These are phyloP conservation scores for Drosophila neocordata DNA, from an alignment of 1,140 invertebrate species.

Conservation along the genomic window DNA sequence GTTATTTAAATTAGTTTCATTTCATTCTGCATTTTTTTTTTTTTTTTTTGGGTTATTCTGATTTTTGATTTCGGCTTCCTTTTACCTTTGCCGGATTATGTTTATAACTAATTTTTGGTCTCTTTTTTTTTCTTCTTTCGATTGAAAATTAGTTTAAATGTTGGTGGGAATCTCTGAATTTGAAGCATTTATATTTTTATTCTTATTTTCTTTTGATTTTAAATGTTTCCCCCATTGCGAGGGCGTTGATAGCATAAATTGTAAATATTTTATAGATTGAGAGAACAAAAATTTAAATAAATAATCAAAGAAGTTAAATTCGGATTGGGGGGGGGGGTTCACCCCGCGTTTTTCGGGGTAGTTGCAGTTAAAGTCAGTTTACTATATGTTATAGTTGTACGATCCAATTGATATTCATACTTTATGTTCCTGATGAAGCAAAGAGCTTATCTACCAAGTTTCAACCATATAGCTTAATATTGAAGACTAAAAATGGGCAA, in stretches of 20 bases:
- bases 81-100: constrained; percentile 65
- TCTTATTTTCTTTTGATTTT: not conserved
- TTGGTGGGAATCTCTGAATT: constrained; percentile 28
- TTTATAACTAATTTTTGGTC: constrained; percentile 70
- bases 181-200: constrained; percentile 42
- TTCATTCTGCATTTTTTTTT: constrained; percentile 57
- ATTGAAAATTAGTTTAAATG: constrained; percentile 76
- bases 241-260: constrained; percentile 59
- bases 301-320: no score
- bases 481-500: no score
- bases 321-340: no score
- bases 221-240: constrained; percentile 17
- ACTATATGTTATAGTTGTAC: no score
- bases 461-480: no score
- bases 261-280: not conserved
- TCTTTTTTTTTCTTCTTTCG: constrained; percentile 19
- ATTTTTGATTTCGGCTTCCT: constrained; percentile 30
- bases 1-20: constrained; percentile 81
- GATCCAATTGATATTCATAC: no score
- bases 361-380: no score
- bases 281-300: constrained; percentile 37
- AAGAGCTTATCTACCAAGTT: no score
- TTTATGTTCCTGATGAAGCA: no score
- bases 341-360: no score
- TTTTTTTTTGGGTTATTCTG: constrained; percentile 19